Evolutionary conservation across 2,888 invertebrate genomes (phyloP).

Genomic region (Spatulosminthurus flaviceps): DNA sequence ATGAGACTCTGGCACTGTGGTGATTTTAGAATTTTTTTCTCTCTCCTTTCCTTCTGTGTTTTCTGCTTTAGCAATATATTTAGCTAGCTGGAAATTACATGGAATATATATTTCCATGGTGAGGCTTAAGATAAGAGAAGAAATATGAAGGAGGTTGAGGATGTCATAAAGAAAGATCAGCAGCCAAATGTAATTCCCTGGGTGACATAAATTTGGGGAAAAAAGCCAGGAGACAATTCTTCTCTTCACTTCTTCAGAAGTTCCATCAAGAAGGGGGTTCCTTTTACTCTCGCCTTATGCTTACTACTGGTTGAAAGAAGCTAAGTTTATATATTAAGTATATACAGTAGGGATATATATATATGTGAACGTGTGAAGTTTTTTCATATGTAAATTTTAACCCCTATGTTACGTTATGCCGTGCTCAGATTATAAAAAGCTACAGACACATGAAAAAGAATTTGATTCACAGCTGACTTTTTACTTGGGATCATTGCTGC

Average conservation of each 20-base stretch:
- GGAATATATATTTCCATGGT: neutral
- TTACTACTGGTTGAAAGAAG: constrained; percentile 8
- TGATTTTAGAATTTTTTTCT: too few relatives aligned
- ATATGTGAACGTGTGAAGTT: constrained; percentile 42
- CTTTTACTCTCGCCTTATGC: neutral
- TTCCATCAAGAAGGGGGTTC: neutral
- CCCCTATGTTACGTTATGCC: neutral
- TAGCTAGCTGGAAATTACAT: neutral
- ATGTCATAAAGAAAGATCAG: constrained; percentile 34
- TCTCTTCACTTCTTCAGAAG: constrained; percentile 29
- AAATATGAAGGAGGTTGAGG: constrained; percentile 19
- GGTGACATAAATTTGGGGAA: constrained; percentile 35
- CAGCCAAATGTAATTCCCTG: constrained; percentile 35
- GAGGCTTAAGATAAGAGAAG: constrained; percentile 21
- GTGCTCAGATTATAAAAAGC: neutral
- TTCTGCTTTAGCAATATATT: neutral
- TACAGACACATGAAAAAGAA: neutral
- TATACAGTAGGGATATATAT: neutral
- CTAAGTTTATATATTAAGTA: too few relatives aligned
- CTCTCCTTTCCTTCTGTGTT: too few relatives aligned
- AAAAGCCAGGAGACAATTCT: constrained; percentile 40
- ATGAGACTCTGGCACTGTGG: too few relatives aligned
- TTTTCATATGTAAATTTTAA: constrained; percentile 42
- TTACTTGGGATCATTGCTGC: constrained; percentile 16
- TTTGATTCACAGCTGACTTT: constrained; percentile 22